Base-by-base conservation (phyloP, 35 echinoderm and acorn worm genomes). In the Hemicentrotus pulcherrimus region DNA sequence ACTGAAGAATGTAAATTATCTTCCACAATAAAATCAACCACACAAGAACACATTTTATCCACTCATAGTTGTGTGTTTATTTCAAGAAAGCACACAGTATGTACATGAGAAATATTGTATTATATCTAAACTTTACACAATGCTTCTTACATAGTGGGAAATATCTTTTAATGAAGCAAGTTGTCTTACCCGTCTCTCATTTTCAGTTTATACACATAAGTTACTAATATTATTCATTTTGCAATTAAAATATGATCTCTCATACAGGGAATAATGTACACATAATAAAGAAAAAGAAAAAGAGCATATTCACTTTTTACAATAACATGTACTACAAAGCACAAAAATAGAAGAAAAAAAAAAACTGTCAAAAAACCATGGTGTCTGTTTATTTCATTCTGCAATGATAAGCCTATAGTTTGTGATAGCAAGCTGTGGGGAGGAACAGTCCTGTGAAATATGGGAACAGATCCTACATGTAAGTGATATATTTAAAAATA, bases 51-150 rank as follows among this genome's bases (percentile, higher is more conserved):
- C 87, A 41, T 89, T 89, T 35, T 32, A 32, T 89, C 31, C 87
- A 89, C 87, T 89, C 87, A 89, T 89, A 89, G 87, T 89, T 89
- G 87, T 89, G 87, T 89, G 87, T 89, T 89, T 89, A 89, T 89
- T 89, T 89, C 87, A 89, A 89, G 45, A 89, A 46, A 46, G 31
- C 87, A 89, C 87, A 89, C 87, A 89, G 8, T 89, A 89, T 32
- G 31, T 89, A 32, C 31, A 89, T 33, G 31, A 32, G 86, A 35
- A 31, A 89, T 89, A 89, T 41, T 32, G 32, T 89, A 41, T 89
- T 89, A 15, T 32, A 89, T 32, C 45, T 89, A 24, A 41, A 32
- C 45, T 89, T 35, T 46, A 15, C 87, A 89, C 87, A 15, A 32
- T 18, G 32, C 87, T 89, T 28, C 61, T 70, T 19, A 70, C 61